A percentile compares a stretch with the other conserved stretches of the same genome.
These are phyloP conservation scores for Batillaria attramentaria DNA, from an alignment of 1,140 invertebrate species.

Conservation along the genomic window DNA sequence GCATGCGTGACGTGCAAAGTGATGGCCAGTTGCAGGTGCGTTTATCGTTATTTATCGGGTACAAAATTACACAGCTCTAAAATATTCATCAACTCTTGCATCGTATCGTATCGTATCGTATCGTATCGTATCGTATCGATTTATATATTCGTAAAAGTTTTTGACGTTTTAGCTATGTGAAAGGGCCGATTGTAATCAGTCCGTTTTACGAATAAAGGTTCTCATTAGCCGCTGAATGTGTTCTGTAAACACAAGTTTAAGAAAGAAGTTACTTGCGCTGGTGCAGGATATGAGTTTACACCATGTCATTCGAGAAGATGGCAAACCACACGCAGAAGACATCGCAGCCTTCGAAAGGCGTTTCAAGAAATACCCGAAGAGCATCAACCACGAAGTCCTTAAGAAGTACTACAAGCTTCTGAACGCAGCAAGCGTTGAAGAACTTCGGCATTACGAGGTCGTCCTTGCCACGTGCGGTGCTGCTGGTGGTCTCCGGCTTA, in stretches of 20 bases:
- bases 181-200: too few relatives aligned
- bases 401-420: constrained; percentile 43
- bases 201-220: too few relatives aligned
- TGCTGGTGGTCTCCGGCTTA: too few relatives aligned
- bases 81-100: too few relatives aligned
- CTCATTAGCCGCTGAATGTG: not conserved
- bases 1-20: constrained; percentile 29
- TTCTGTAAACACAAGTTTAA: not conserved
- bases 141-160: not conserved
- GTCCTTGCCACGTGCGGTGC: constrained; percentile 52
- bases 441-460: constrained; percentile 46
- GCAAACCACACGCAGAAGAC: constrained; percentile 51
- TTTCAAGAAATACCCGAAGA: constrained; percentile 33
- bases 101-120: not conserved
- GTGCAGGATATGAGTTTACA: constrained; percentile 45
- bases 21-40: constrained; percentile 36
- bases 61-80: too few relatives aligned
- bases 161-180: not conserved
- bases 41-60: too few relatives aligned
- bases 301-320: constrained; percentile 50
- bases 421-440: constrained; percentile 39
- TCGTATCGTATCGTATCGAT: not conserved
- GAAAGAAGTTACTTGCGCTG: not conserved
- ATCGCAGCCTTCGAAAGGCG: constrained; percentile 44
- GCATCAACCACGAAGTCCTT: constrained; percentile 25